Base-by-base conservation (phyloP, 2,113 vertebrate genomes). In the Clinocottus analis region DNA sequence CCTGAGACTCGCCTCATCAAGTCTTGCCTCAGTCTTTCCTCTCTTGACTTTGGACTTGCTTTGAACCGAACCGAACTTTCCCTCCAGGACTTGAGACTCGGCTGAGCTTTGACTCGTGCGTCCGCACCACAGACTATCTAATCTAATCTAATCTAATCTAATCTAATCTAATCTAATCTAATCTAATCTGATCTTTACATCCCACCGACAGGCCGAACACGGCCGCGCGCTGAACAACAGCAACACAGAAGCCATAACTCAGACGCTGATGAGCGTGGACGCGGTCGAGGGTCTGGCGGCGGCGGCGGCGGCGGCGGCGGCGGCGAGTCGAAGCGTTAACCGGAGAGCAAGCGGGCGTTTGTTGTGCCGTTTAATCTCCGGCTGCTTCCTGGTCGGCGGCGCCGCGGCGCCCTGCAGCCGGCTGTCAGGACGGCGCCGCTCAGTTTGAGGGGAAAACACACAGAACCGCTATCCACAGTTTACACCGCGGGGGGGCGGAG, bases 281-380 rank as follows among this genome's bases (percentile, higher is more conserved):
- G 58, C 9, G 1, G 43, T 23, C 5, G 43, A 56, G 23, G 23
- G 21, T 27, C 61, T n/a, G 25, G 14, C n/a, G n/a, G n/a, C n/a
- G n/a, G n/a, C n/a, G n/a, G n/a, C n/a, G n/a, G n/a, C n/a, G n/a
- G n/a, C n/a, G n/a, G n/a, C n/a, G n/a, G n/a, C n/a, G n/a, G 27
- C 27, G 43, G 27, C 5, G 45, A 51, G 41, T 69, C 37, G 59
- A 81, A 39, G 23, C 23, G 23, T 67, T 80, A 77, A 80, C 74
- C 49, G 69, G 75, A 73, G 63, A 41, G 73, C 81, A 85, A 89
- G 79, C 51, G 70, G 74, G 76, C 73, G 47, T 83, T 85, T 85
- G 80, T 80, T 77, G 75, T 83, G 69, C 77, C 27, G 83, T 83
- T 88, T 83, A 80, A 83, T 83, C 65, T 85, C 70, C 60, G 11